Evolutionary conservation across 2,888 invertebrate genomes (phyloP).

Genomic region (Clitarchus hookeri): DNA sequence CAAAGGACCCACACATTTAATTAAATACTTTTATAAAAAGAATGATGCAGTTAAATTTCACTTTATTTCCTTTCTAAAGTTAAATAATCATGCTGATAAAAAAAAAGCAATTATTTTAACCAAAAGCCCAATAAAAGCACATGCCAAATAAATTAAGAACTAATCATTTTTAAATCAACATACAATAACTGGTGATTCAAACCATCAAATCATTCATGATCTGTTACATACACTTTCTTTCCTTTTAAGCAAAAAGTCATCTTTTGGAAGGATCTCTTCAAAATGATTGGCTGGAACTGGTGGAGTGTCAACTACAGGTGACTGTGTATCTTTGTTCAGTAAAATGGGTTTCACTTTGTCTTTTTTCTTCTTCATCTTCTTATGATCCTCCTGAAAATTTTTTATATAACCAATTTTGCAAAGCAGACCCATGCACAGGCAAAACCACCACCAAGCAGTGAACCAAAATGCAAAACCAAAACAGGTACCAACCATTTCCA

Average conservation of each 20-base stretch:
- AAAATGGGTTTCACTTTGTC: slow-evolving; percentile 76
- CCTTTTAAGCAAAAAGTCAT: slow-evolving; percentile 67
- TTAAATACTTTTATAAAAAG: too few relatives aligned
- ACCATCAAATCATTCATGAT: background rate
- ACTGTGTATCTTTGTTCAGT: slow-evolving; percentile 72
- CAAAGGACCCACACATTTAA: too few relatives aligned
- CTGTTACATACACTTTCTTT: slow-evolving; percentile 57
- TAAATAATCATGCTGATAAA: too few relatives aligned
- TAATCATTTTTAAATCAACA: too few relatives aligned
- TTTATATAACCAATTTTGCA: slow-evolving; percentile 21
- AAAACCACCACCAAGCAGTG: background rate
- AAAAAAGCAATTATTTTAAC: too few relatives aligned
- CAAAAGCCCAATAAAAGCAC: background rate
- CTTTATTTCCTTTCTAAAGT: too few relatives aligned
- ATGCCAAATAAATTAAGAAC: background rate
- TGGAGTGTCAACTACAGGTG: slow-evolving; percentile 60
- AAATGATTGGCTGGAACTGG: slow-evolving; percentile 67
- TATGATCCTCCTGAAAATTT: slow-evolving; percentile 47
- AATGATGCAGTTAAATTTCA: too few relatives aligned
- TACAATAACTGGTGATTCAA: background rate
- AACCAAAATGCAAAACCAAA: background rate
- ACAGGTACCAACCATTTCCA: too few relatives aligned
- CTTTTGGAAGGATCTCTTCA: slow-evolving; percentile 79
- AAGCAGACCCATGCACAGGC: slow-evolving; percentile 17
- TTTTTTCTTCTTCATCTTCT: slow-evolving; percentile 68